phyloP scores from a whole-genome alignment of 92 coral and sea anemone genomes.

The Porites divaricata region DNA sequence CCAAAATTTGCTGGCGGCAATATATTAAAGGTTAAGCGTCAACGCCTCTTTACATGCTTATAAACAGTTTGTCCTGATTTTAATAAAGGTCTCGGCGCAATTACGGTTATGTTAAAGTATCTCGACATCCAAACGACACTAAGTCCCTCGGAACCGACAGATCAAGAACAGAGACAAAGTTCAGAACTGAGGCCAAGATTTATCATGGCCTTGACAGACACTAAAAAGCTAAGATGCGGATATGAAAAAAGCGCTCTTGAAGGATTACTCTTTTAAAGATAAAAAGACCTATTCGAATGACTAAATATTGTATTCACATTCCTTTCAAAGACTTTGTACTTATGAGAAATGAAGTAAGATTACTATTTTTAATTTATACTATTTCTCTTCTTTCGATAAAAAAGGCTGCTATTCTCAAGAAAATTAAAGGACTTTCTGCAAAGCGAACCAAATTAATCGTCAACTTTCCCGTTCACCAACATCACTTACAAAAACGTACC shows the following conservation, averaged over 20 bases:
- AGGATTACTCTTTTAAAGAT: slow-evolving; percentile 18
- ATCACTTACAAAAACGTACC: too few species aligned
- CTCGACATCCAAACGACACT: slow-evolving; percentile 1
- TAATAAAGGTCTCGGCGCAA: not conserved
- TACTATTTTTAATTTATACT: too few species aligned
- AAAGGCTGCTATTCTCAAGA: too few species aligned
- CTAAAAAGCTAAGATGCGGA: slow-evolving; percentile 10
- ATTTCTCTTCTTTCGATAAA: too few species aligned
- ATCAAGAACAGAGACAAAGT: slow-evolving; percentile 5
- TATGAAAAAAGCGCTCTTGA: slow-evolving; percentile 5
- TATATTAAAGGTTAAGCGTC: not conserved
- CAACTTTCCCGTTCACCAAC: too few species aligned
- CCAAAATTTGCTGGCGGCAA: slow-evolving; percentile 7
- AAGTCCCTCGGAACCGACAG: slow-evolving; percentile 27
- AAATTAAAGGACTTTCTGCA: not conserved
- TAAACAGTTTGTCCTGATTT: slow-evolving; percentile 1
- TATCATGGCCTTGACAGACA: not conserved
- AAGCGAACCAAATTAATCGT: not conserved
- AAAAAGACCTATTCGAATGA: not conserved
- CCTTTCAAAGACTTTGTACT: not conserved
- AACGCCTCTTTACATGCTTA: not conserved
- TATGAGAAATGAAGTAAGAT: too few species aligned
- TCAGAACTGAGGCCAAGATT: not conserved
- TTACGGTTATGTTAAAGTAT: not conserved
- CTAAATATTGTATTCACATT: slow-evolving; percentile 3